Evolutionary conservation across 2,113 vertebrate genomes (phyloP), one percentile per base, ranked within the genome.

Genomic region (Mobula hypostoma): DNA sequence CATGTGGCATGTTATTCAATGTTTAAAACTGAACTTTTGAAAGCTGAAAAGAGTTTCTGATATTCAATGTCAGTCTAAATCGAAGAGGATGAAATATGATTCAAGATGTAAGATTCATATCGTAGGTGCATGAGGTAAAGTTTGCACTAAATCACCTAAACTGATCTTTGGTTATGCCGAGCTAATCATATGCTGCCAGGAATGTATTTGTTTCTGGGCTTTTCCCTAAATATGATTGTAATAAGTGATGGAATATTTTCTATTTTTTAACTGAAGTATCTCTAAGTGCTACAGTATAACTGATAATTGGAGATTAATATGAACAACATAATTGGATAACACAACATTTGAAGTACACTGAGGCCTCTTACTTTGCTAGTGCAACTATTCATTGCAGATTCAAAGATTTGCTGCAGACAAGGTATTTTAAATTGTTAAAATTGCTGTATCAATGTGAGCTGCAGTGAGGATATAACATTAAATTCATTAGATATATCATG

Each of bases 311-410:
- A 79, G 77, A 36, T 79, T 83, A 83, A 83, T 83, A 83, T 56
- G 40, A 83, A 58, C 48, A 83, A 83, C 80, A 58, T 85, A 85
- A 85, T 85, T 85, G 56, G 82, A 85, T 58, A 85, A 58, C 56
- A 91, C 29, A 36, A n/a, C 88, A 91, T 91, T 91, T 66, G 68
- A 70, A 91, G 36, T 14, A 66, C 24, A n/a, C 88, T 91, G 24
- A 32, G 5, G 36, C n/a, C 82, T 68, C 12, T 91, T 70, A 70
- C 68, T 91, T 19, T 68, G 63, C 88, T 91, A 63, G 15, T 70
- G 63, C 32, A 40, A 32, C 88, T 91, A 68, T 70, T 68, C 32
- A 91, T 70, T 36, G 88, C n/a, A 68, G 88, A 91, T 40, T 91
- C n/a, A 32, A 66, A 17, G 48, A 2, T 63, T 11, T 66, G 17